Base-by-base conservation (phyloP, 1,140 invertebrate genomes). In the Fragariocoptes setiger region DNA sequence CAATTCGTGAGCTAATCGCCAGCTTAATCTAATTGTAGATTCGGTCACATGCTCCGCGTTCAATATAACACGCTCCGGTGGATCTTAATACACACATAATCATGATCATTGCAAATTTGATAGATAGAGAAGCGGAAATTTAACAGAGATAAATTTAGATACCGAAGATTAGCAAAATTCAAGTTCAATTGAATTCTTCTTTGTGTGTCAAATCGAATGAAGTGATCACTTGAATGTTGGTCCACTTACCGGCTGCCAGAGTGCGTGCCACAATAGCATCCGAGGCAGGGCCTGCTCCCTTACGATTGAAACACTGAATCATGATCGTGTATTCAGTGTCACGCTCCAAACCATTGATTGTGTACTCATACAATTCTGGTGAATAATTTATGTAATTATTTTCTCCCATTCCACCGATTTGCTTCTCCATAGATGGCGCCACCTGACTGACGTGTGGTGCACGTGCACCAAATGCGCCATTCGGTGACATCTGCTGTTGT, bases 201-300 rank as follows among this genome's bases (percentile, higher is more conserved):
- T n/a, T n/a, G n/a, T n/a, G n/a, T n/a, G n/a, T n/a, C n/a, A n/a
- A n/a, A n/a, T n/a, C n/a, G n/a, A n/a, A n/a, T n/a, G n/a, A n/a
- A n/a, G n/a, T n/a, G n/a, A n/a, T n/a, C n/a, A n/a, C n/a, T n/a
- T n/a, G n/a, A n/a, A n/a, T n/a, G n/a, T n/a, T n/a, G n/a, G n/a
- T n/a, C n/a, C 13, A 49, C 57, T 63, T 53, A 76, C 74, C 73
- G 56, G 76, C 74, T 56, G 76, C 73, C 52, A 76, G 60, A n/a
- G 75, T 79, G 50, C 74, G 70, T 0, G 71, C 70, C 0, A 66
- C 62, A 0, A 70, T 61, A 35, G 73, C 68, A 38, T 74, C 69
- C 0, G 72, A 74, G 0, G 71, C 56, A 2, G 77, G 78, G 19
- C 77, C 76, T 15, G 56, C 52, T 3, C 64, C 64, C 41, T 58